phyloP scores from a whole-genome alignment of 2,113 vertebrate species.

The Psilopsiagon aymara region DNA sequence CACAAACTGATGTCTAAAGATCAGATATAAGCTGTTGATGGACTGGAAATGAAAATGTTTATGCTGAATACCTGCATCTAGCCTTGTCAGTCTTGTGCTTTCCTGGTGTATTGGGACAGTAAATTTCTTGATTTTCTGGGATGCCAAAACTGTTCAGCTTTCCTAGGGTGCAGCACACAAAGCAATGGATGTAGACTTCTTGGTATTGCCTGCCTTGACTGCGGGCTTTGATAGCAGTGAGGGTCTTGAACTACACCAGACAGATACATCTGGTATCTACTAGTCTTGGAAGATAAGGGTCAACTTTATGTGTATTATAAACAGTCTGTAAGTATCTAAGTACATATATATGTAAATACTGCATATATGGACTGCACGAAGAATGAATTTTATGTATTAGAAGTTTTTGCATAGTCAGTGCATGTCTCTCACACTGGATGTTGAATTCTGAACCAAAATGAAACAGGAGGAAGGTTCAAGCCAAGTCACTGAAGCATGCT shows the following conservation, averaged over 20 bases:
- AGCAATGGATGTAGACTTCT: slow-evolving; percentile 86
- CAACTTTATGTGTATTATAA: background rate
- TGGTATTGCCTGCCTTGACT: slow-evolving; percentile 84
- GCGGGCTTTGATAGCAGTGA: slow-evolving; percentile 85
- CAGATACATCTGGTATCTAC: slow-evolving; percentile 85
- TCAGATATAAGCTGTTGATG: background rate
- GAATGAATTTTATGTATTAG: background rate
- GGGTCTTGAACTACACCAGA: slow-evolving; percentile 84
- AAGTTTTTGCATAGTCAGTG: background rate
- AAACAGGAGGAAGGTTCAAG: background rate
- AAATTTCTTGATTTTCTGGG: background rate
- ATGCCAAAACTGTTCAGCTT: background rate
- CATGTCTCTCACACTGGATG: background rate
- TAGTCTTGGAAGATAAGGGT: slow-evolving; percentile 84
- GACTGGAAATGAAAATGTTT: background rate
- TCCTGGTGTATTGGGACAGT: background rate
- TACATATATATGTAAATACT: background rate
- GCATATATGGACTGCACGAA: background rate
- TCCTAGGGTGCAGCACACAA: slow-evolving; percentile 66
- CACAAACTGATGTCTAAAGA: background rate
- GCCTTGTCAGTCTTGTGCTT: background rate
- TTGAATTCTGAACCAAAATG: background rate
- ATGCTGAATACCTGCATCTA: background rate
- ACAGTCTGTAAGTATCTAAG: background rate
- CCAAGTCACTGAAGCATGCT: background rate